Percentiles rank a stretch among this genome's conserved stretches.
Evolutionary conservation across 1,140 invertebrate genomes (phyloP).

Genomic region (Drosophila arawakana): DNA sequence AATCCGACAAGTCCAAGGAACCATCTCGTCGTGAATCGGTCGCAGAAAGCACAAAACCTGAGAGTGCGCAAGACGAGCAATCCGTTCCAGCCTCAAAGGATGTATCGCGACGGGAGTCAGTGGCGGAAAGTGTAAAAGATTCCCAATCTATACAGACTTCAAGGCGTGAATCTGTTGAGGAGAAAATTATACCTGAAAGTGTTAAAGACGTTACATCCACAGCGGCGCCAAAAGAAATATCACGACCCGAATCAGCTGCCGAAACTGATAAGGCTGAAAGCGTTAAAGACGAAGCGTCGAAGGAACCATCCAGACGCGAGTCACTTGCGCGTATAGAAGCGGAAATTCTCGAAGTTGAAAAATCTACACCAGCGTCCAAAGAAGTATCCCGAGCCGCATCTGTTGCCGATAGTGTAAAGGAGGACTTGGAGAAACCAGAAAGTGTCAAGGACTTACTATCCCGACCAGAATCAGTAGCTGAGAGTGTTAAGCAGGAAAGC

Average conservation of each 20-base stretch:
- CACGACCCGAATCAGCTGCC: constrained; percentile 32
- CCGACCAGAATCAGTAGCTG: constrained; percentile 32
- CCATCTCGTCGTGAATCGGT: constrained; percentile 44
- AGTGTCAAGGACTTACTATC: constrained; percentile 21
- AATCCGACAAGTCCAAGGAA: constrained; percentile 23
- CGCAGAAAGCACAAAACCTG: constrained; percentile 12
- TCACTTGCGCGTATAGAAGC: constrained; percentile 28
- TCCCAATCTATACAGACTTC: constrained; percentile 32
- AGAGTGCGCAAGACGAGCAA: constrained; percentile 13
- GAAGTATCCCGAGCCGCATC: constrained; percentile 45
- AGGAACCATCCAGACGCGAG: constrained; percentile 32
- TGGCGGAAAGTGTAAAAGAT: constrained; percentile 27
- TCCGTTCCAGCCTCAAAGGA: constrained; percentile 25
- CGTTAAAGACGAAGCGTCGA: constrained; percentile 14
- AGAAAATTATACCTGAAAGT: constrained; percentile 22
- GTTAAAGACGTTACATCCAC: constrained; percentile 36
- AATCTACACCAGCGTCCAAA: constrained; percentile 30
- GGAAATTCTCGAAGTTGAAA: constrained; percentile 25
- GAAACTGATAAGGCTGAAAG: constrained; percentile 36
- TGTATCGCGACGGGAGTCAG: constrained; percentile 24
- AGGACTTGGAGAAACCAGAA: constrained; percentile 10
- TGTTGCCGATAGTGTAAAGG: constrained; percentile 21
- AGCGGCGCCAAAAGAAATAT: constrained; percentile 36
- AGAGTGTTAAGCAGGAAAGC: constrained; percentile 27
- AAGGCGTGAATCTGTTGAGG: constrained; percentile 43